phyloP scores from a whole-genome alignment of 2,888 invertebrate species.

The Clusia tigrina region DNA sequence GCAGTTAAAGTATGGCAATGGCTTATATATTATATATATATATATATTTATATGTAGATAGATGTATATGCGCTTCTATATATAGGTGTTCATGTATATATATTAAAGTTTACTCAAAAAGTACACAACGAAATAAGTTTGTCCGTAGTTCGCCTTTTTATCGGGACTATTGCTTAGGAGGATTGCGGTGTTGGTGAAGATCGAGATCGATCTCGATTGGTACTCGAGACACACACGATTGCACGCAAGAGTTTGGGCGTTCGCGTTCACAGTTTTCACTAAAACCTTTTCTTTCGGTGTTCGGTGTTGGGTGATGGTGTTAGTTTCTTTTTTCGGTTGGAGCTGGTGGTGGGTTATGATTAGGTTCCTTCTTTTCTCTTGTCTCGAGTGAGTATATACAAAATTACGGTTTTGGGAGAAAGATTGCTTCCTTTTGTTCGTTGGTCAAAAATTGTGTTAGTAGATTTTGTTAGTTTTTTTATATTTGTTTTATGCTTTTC shows the following conservation, averaged over 20 bases:
- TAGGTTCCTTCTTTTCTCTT: background rate
- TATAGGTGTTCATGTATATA: background rate
- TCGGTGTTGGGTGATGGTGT: conserved; percentile 1
- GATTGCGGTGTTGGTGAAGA: conserved; percentile 6
- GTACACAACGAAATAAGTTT: too few relatives aligned
- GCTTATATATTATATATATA: background rate
- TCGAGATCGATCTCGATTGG: too few relatives aligned
- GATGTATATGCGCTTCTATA: background rate
- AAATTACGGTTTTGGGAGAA: conserved; percentile 18
- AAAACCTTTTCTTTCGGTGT: background rate
- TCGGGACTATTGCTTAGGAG: conserved; percentile 4
- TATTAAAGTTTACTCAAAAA: background rate
- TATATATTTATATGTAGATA: too few relatives aligned
- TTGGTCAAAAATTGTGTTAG: background rate
- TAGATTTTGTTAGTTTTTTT: background rate
- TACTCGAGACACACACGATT: too few relatives aligned
- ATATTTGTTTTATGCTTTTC: conserved; percentile 2
- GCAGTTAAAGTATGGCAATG: conserved; percentile 6
- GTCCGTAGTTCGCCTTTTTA: conserved; percentile 20
- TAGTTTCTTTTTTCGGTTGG: conserved; percentile 14
- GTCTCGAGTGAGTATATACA: conserved; percentile 28
- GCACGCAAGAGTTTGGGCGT: too few relatives aligned
- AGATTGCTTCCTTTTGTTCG: conserved; percentile 26
- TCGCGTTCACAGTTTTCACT: too few relatives aligned
- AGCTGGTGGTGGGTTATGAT: background rate